Conservation (phyloP, 64 coral and sea anemone species). For the Cladopsammia gracilis region DNA sequence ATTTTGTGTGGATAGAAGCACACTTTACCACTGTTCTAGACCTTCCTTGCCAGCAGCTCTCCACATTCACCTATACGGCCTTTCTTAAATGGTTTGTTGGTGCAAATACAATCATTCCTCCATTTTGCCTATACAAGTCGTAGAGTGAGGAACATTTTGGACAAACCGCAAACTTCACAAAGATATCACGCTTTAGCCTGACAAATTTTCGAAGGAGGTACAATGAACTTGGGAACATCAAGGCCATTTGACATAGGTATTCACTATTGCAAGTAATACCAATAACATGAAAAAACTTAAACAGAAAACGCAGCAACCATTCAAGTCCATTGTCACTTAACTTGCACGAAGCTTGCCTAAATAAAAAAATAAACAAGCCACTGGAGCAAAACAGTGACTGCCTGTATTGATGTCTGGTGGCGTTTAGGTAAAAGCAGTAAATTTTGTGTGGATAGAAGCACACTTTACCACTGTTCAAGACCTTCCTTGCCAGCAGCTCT, state of each 20-base stretch:
- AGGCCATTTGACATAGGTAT: conserved; percentile 46
- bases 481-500: conserved; percentile 44
- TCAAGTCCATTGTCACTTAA: conserved; percentile 77
- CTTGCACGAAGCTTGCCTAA: conserved; percentile 57
- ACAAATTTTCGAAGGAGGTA: conserved; percentile 59
- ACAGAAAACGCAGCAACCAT: conserved; percentile 70
- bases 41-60: conserved; percentile 44
- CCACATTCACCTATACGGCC: conserved; percentile 33
- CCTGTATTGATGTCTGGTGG: not conserved
- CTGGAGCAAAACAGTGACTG: conserved; percentile 22
- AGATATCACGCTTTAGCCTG: conserved; percentile 17
- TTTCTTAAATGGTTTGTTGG: conserved; percentile 41
- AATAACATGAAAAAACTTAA: conserved; percentile 49
- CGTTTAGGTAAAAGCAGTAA: conserved; percentile 36
- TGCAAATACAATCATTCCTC: conserved; percentile 37
- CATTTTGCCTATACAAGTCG: not conserved
- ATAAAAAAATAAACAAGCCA: conserved; percentile 66
- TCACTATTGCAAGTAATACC: conserved; percentile 28
- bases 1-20: conserved; percentile 57
- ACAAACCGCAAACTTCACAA: conserved; percentile 54
- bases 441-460: conserved; percentile 57
- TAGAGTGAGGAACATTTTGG: conserved; percentile 57
- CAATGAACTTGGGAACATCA: conserved; percentile 60
- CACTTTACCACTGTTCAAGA: not conserved
- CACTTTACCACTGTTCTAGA: not conserved